phyloP scores from a whole-genome alignment of 2,888 invertebrate species.

The Apamea sordens region DNA sequence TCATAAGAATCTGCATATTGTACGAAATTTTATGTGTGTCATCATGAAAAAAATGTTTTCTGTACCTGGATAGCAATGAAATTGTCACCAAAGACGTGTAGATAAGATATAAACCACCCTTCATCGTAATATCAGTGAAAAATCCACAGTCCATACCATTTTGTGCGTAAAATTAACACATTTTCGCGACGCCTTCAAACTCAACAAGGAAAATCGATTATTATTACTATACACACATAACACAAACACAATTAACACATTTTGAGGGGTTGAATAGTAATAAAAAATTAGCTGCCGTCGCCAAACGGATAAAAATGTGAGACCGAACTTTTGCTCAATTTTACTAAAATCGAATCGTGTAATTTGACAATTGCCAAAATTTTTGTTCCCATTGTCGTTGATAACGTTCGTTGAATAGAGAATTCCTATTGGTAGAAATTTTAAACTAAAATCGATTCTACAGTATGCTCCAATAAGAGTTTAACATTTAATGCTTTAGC shows the following conservation, averaged over 20 bases:
- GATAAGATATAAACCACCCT: conserved; percentile 90
- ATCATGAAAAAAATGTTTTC: conserved; percentile 41
- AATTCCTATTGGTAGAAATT: conserved; percentile 72
- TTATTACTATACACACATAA: conserved; percentile 69
- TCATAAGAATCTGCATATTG: conserved; percentile 30
- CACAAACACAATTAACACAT: conserved; percentile 74
- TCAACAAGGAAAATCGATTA: conserved; percentile 65
- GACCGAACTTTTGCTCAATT: conserved; percentile 73
- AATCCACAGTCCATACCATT: conserved; percentile 88
- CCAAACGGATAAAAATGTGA: conserved; percentile 71
- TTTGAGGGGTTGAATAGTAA: conserved; percentile 67
- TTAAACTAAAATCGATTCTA: conserved; percentile 64
- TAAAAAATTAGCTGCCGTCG: conserved; percentile 68
- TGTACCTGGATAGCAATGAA: conserved; percentile 91
- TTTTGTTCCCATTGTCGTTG: conserved; percentile 61
- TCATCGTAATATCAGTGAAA: conserved; percentile 90
- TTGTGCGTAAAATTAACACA: conserved; percentile 86
- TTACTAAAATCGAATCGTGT: conserved; percentile 75
- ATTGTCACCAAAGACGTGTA: conserved; percentile 91
- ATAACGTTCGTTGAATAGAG: background rate
- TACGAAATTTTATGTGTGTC: conserved; percentile 5
- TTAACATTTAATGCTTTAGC: conserved; percentile 80
- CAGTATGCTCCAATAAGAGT: conserved; percentile 75
- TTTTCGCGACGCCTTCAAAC: conserved; percentile 77
- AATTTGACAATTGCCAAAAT: conserved; percentile 75